Percentiles rank a stretch among this genome's conserved stretches.
These are phyloP conservation scores for Periparus ater DNA, from an alignment of 2,797 vertebrate species.

Conservation along the genomic window DNA sequence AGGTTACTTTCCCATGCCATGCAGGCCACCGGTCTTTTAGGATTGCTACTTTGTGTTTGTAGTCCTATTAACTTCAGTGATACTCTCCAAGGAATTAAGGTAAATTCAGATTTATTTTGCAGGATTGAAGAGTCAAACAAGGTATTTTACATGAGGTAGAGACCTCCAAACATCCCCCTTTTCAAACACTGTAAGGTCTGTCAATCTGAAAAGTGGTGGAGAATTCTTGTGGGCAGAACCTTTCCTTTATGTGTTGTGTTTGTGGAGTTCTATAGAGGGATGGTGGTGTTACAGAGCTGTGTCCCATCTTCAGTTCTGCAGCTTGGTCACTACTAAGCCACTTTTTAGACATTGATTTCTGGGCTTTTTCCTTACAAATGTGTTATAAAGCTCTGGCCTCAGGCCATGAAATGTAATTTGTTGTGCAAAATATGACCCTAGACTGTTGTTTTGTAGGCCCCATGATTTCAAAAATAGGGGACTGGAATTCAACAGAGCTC, in stretches of 20 bases:
- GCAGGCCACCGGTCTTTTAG: background rate
- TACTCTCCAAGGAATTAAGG: background rate
- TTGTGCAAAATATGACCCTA: background rate
- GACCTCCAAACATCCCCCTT: background rate
- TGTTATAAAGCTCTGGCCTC: background rate
- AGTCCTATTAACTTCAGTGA: background rate
- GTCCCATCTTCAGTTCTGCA: background rate
- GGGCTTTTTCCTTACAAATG: background rate
- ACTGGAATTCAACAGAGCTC: background rate
- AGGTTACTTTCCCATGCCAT: background rate
- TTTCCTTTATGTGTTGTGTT: background rate
- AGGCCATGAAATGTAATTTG: background rate
- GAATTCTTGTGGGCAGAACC: background rate
- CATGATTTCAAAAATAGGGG: background rate
- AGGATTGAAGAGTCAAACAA: background rate
- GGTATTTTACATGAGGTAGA: background rate
- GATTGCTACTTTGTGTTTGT: background rate
- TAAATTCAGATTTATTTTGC: background rate
- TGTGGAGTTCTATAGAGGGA: background rate
- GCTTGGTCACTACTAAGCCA: background rate
- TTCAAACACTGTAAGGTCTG: background rate
- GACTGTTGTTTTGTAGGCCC: accelerated
- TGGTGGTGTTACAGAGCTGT: no score
- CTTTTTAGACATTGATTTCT: background rate
- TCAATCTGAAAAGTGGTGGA: background rate